These are phyloP conservation scores for Tridacna crocea DNA, from an alignment of 2,888 invertebrate species.

Conservation along the genomic window DNA sequence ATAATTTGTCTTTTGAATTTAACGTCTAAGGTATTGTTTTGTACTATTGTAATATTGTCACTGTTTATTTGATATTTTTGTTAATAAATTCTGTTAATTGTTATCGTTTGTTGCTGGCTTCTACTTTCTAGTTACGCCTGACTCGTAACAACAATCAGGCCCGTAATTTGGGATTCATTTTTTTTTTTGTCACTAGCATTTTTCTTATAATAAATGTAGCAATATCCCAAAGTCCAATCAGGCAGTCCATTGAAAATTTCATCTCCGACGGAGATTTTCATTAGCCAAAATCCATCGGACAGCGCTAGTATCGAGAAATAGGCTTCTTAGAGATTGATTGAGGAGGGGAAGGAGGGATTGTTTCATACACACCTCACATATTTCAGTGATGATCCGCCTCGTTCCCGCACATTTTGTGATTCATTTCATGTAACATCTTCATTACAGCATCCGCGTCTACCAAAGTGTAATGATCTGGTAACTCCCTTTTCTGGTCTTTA, in stretches of 20 bases:
- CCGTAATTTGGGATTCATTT: too few species aligned
- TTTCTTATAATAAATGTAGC: too few species aligned
- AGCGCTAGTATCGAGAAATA: background rate
- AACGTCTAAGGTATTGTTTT: too few species aligned
- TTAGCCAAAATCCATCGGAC: background rate
- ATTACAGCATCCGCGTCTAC: conserved; percentile 42
- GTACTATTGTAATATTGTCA: too few species aligned
- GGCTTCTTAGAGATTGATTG: background rate
- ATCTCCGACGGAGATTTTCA: background rate
- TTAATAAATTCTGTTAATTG: too few species aligned
- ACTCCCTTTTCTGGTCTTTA: conserved; percentile 29
- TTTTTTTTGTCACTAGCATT: too few species aligned
- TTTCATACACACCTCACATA: background rate
- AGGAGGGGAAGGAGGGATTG: background rate
- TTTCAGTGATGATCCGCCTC: conserved; percentile 3
- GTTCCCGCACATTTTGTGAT: conserved; percentile 38
- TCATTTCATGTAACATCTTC: conserved; percentile 39
- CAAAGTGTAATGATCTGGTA: conserved; percentile 36
- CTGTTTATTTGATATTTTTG: too few species aligned
- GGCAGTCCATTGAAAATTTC: background rate
- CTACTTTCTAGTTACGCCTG: too few species aligned
- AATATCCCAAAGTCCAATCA: background rate
- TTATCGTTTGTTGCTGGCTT: too few species aligned
- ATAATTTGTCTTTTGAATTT: too few species aligned
- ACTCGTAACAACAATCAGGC: too few species aligned